Conservation (phyloP, 2,797 vertebrate genomes). For the Lates japonicus region DNA sequence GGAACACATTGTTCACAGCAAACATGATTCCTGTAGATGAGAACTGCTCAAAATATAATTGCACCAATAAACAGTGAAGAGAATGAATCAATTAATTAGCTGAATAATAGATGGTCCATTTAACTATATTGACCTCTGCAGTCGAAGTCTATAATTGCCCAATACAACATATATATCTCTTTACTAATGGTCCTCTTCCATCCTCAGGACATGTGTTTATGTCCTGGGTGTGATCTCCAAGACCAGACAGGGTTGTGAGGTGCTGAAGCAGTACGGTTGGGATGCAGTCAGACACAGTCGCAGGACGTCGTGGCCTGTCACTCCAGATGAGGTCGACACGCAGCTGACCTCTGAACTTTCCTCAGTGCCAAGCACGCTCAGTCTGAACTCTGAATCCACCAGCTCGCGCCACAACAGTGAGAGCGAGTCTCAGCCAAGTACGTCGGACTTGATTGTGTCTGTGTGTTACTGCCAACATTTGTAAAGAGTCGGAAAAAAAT, state of each 20-base stretch:
- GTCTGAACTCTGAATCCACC: slow-evolving; percentile 97
- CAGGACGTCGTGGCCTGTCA: slow-evolving; percentile 95
- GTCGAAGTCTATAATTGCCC: not conserved
- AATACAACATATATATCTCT: not conserved
- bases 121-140: not conserved
- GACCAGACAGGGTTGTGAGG: slow-evolving; percentile 97
- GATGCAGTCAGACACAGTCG: slow-evolving; percentile 97
- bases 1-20: not conserved
- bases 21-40: not conserved
- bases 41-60: not conserved
- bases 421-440: slow-evolving; percentile 97
- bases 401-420: slow-evolving; percentile 98
- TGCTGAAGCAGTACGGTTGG: slow-evolving; percentile 96
- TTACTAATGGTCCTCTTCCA: not conserved
- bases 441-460: slow-evolving; percentile 60
- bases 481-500: not conserved
- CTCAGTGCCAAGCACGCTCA: slow-evolving; percentile 96
- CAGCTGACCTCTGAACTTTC: slow-evolving; percentile 92
- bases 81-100: not conserved
- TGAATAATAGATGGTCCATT: not conserved
- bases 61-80: not conserved
- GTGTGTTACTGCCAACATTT: not conserved
- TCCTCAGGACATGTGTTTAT: slow-evolving; percentile 83
- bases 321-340: slow-evolving; percentile 95
- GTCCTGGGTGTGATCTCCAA: slow-evolving; percentile 95